Conservation (phyloP, 2,888 invertebrate species). For the Sinhomidia bicolor region DNA sequence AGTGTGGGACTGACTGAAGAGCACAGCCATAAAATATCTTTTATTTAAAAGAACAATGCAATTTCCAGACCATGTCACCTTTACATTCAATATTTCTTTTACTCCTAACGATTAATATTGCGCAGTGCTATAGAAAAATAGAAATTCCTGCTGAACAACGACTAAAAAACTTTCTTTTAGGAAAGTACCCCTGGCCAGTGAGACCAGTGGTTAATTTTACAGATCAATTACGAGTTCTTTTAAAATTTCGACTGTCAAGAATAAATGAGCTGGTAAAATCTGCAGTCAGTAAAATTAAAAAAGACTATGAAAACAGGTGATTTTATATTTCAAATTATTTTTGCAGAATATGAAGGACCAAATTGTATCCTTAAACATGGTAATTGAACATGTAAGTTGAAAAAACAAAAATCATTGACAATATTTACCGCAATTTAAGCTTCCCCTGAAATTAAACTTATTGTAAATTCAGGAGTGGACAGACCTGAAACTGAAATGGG, state of each 20-base stretch:
- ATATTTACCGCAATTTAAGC: not conserved
- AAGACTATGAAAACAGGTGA: not conserved
- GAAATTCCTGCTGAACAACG: not conserved
- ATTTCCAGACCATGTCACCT: too few species aligned
- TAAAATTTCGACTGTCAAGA: not conserved
- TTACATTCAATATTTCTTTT: too few species aligned
- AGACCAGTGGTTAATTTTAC: not conserved
- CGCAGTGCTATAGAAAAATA: too few species aligned
- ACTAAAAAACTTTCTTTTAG: not conserved
- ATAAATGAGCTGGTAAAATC: not conserved
- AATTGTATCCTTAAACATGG: not conserved
- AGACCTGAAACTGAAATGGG: not conserved
- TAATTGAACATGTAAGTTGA: not conserved
- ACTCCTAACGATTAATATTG: too few species aligned
- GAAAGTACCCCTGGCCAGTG: not conserved
- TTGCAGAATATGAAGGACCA: slow-evolving; percentile 1
- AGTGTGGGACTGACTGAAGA: too few species aligned
- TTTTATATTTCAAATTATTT: not conserved
- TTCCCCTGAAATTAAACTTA: not conserved
- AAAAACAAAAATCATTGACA: not conserved
- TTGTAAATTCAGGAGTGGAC: not conserved
- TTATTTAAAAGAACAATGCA: too few species aligned
- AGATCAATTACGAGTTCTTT: not conserved
- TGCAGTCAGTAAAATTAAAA: not conserved
- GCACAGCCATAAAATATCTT: too few species aligned